These are phyloP conservation scores for Oeneis ivallda DNA, from an alignment of 2,888 invertebrate genomes.

Conservation along the genomic window DNA sequence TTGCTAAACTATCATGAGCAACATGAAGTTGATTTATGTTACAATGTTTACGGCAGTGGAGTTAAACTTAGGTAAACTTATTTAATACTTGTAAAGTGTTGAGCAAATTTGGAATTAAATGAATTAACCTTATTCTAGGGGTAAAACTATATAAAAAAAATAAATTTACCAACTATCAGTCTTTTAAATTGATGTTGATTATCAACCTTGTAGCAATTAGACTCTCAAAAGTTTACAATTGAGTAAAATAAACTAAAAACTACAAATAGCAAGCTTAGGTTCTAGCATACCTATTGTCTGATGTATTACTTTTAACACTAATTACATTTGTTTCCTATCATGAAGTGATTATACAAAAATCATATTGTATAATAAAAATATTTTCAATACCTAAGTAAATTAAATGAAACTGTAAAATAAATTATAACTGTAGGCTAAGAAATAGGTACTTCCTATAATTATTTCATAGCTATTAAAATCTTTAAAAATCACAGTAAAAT, in stretches of 20 bases:
- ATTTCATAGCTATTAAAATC: background rate
- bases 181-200: conserved; percentile 82
- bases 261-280: conserved; percentile 42
- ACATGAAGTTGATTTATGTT: conserved; percentile 39
- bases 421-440: background rate
- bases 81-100: conserved; percentile 56
- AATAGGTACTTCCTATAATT: background rate
- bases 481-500: conserved; percentile 1
- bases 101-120: conserved; percentile 79
- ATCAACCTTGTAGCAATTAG: conserved; percentile 76
- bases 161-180: conserved; percentile 81
- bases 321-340: conserved; percentile 38
- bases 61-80: conserved; percentile 56
- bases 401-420: background rate
- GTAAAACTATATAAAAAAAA: conserved; percentile 80
- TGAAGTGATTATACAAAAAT: conserved; percentile 12
- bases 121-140: conserved; percentile 77
- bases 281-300: conserved; percentile 66
- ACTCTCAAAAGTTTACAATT: conserved; percentile 80
- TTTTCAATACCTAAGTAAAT: background rate
- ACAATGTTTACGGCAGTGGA: conserved; percentile 55
- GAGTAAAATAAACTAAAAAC: conserved; percentile 43
- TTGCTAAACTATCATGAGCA: conserved; percentile 38
- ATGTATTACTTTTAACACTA: conserved; percentile 44
- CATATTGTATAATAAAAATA: background rate